phyloP scores from a whole-genome alignment of 2,888 invertebrate genomes.

The Cataglyphis rosenhaueri region DNA sequence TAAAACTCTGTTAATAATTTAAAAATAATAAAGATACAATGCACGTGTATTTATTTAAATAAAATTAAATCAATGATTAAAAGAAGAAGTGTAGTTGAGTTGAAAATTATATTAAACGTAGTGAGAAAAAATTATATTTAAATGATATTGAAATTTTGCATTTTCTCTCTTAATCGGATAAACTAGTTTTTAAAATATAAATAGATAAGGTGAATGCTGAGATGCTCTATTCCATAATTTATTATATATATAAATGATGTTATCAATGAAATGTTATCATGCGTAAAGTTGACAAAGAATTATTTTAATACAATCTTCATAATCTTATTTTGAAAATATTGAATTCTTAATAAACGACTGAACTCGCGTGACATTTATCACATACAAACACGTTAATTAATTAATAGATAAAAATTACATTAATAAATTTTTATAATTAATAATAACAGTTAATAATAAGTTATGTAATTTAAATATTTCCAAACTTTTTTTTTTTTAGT shows the following conservation, averaged over 20 bases:
- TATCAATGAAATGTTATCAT: not conserved
- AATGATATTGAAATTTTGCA: not conserved
- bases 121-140: not conserved
- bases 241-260: not conserved
- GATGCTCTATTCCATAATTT: not conserved
- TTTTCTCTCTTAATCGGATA: not conserved
- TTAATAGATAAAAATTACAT: not conserved
- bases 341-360: constrained; percentile 3
- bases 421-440: not conserved
- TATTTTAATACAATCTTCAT: constrained; percentile 3
- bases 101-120: not conserved
- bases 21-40: not conserved
- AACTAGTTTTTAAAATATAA: constrained; percentile 6
- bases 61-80: not conserved
- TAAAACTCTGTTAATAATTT: not conserved
- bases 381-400: not conserved
- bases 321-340: not conserved
- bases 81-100: not conserved
- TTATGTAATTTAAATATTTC: not conserved
- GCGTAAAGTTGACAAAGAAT: not conserved
- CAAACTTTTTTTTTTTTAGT: not conserved
- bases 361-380: not conserved
- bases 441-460: not conserved
- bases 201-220: constrained; percentile 4
- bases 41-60: not conserved